Evolutionary conservation across 2,888 invertebrate species (phyloP), one percentile per base, ranked within the genome.

Genomic region (Agrenia bidenticulata): DNA sequence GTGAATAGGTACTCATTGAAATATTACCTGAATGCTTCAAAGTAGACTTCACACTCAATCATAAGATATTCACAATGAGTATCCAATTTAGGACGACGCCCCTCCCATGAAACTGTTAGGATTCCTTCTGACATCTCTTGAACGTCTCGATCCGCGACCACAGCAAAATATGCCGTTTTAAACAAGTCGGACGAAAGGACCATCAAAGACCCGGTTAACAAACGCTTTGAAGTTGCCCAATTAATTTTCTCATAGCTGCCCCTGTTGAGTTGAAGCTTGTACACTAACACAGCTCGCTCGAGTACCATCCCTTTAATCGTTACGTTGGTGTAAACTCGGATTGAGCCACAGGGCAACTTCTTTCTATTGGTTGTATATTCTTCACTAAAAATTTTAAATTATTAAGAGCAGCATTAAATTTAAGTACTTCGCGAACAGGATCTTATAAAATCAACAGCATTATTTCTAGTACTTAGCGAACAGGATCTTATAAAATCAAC

Each of bases 11-110:
- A 39, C 7, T 15, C 15, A 7, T 39, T 15, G 9, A 45, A 27
- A 54, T 90, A 81, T 77, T 88, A 86, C 69, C 87, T 83, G 78
- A 92, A 92, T 0, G 92, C 89, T 77, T 92, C 92, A 78, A 92
- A 91, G 79, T 88, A 93, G 0, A 89, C 86, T 58, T 86, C 86
- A 59, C 89, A 87, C 78, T 92, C 90, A 1, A 89, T 84, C 88
- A 92, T 89, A 0, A 85, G 77, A 67, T 84, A 85, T 0, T 80
- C 70, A 66, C 81, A 78, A 0, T 80, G 78, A 24, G 24, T 23
- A 24, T 66, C 61, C n/a, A 66, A 57, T 26, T 62, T 61, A 15
- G 71, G 67, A 1, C 71, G 64, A 1, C 59, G n/a, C 24, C 69
- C 68, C 61, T 75, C 75, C 75, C 75, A 75, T 5, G 60, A 45